Conservation (phyloP, 2,888 invertebrate species). For the Tenthredo amoena region DNA sequence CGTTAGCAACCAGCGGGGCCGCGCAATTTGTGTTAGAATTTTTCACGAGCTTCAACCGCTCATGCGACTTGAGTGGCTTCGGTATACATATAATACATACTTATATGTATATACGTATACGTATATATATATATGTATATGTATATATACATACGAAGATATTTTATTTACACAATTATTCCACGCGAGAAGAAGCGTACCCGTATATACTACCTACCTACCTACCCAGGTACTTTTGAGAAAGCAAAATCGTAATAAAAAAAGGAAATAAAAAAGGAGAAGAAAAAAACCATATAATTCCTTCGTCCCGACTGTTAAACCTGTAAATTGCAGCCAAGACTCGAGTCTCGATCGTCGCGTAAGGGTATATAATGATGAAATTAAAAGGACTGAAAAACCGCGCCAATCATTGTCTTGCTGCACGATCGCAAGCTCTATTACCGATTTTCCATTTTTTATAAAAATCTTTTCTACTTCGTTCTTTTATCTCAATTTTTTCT, state of each 20-base stretch:
- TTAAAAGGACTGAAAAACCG: constrained; percentile 49
- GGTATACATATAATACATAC: background rate
- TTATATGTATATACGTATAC: background rate
- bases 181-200: background rate
- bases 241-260: constrained; percentile 6
- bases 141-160: background rate
- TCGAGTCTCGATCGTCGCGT: background rate
- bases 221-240: constrained; percentile 9
- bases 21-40: constrained; percentile 52
- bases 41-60: constrained; percentile 28
- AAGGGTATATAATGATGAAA: constrained; percentile 36
- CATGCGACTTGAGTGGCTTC: constrained; percentile 16
- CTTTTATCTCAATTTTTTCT: background rate
- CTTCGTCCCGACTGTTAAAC: background rate
- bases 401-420: constrained; percentile 53
- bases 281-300: background rate
- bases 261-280: background rate
- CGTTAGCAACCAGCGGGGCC: constrained; percentile 32
- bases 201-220: background rate
- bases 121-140: background rate
- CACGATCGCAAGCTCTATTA: constrained; percentile 62
- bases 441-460: constrained; percentile 62
- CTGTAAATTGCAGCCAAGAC: constrained; percentile 17
- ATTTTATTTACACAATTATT: constrained; percentile 46
- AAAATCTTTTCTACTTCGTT: background rate